phyloP scores from a whole-genome alignment of 2,113 vertebrate species.

The Oncorhynchus mykiss region DNA sequence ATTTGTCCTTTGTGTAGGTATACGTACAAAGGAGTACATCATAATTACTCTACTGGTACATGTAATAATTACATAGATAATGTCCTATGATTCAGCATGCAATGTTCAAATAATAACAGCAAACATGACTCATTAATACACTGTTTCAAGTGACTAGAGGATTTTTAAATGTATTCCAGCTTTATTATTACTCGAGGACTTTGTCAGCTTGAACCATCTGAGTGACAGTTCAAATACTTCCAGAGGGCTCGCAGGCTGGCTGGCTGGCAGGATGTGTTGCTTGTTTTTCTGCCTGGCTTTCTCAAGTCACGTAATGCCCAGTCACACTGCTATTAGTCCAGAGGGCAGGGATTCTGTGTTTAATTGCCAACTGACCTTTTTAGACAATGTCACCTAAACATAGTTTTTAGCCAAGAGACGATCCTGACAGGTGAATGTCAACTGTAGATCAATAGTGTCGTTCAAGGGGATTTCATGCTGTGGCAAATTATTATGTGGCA shows the following conservation, averaged over 20 bases:
- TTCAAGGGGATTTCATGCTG: not conserved
- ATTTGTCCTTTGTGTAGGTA: not conserved
- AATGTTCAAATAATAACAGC: not conserved
- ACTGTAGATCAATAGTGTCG: not conserved
- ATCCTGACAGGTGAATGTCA: constrained; percentile 3
- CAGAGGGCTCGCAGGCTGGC: constrained; percentile 2
- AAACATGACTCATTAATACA: not conserved
- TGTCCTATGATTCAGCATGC: not conserved
- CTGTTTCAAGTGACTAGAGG: not conserved
- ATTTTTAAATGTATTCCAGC: not conserved
- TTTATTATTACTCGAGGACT: not conserved
- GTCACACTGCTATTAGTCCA: not conserved
- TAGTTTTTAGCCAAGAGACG: constrained; percentile 16
- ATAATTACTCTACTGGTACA: not conserved
- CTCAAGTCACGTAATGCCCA: constrained; percentile 6
- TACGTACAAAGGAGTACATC: not conserved
- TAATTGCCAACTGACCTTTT: constrained; percentile 18
- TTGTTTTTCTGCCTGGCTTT: constrained; percentile 21
- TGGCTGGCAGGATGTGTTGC: constrained; percentile 1
- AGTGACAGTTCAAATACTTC: constrained; percentile 11
- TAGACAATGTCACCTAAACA: constrained; percentile 11
- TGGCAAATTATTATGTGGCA: too few species aligned
- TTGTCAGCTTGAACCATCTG: constrained; percentile 9
- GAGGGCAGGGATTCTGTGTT: constrained; percentile 13
- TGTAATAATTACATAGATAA: not conserved